These are phyloP conservation scores for Scaptomyza pallida DNA, from an alignment of 1,140 invertebrate genomes.

Conservation along the genomic window DNA sequence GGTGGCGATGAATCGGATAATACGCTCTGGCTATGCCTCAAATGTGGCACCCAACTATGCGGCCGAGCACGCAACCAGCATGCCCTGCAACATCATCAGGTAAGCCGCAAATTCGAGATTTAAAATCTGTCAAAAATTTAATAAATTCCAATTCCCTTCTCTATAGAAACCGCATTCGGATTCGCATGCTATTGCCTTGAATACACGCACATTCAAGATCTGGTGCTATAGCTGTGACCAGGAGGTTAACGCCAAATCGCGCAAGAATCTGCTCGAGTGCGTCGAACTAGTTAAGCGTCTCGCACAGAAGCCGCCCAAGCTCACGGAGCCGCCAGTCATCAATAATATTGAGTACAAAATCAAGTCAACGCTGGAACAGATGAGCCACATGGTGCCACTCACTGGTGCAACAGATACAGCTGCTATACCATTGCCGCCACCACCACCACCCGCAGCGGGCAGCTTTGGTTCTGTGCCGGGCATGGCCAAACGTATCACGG, in stretches of 20 bases:
- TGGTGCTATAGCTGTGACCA: slow-evolving; percentile 90
- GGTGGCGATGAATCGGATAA: slow-evolving; percentile 85
- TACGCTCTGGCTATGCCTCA: slow-evolving; percentile 88
- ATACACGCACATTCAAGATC: slow-evolving; percentile 89
- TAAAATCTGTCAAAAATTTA: too few relatives aligned
- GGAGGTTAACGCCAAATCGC: slow-evolving; percentile 85
- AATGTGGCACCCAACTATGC: slow-evolving; percentile 91
- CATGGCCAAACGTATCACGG: slow-evolving; percentile 62
- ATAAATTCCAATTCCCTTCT: background rate
- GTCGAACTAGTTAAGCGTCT: slow-evolving; percentile 87
- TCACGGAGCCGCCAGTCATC: slow-evolving; percentile 31
- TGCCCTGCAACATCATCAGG: slow-evolving; percentile 90
- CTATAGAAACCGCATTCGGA: slow-evolving; percentile 88
- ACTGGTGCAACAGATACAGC: slow-evolving; percentile 23
- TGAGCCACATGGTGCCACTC: slow-evolving; percentile 59
- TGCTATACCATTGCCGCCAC: slow-evolving; percentile 58
- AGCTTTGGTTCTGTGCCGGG: slow-evolving; percentile 67
- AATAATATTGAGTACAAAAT: slow-evolving; percentile 69
- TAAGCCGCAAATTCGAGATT: slow-evolving; percentile 20
- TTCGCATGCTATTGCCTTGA: slow-evolving; percentile 89
- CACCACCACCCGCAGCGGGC: slow-evolving; percentile 29
- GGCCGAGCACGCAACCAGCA: slow-evolving; percentile 89
- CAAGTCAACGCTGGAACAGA: slow-evolving; percentile 39
- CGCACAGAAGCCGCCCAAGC: slow-evolving; percentile 67
- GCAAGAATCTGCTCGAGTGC: slow-evolving; percentile 87